Evolutionary conservation across 1,140 invertebrate species (phyloP), one percentile per base, ranked within the genome.

Genomic region (Bactericera cockerelli): DNA sequence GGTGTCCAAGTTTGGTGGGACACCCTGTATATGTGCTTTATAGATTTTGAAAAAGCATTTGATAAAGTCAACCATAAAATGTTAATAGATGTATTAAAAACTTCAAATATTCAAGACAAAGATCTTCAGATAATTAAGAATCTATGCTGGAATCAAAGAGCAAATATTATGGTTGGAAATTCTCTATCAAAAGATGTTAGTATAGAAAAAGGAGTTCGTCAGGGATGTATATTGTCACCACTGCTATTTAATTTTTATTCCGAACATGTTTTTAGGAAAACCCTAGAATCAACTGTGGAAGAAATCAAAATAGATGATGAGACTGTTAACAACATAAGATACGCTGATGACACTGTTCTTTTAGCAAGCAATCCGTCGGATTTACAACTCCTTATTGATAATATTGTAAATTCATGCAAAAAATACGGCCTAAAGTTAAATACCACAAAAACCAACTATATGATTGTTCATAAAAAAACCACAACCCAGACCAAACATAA

Each of bases 231-330:
- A 26, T 25, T 67, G 55, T 67, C 65, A 49, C 65, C 65, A n/a
- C 56, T 68, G 22, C 62, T 70, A 26, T 69, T 70, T 59, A 68
- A 70, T 58, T 22, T 70, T 25, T 70, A 70, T 59, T 61, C 59
- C 21, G 59, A 58, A 33, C 55, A 57, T 14, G 55, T 63, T 24
- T 63, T 63, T 56, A 60, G 21, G 22, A 49, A 59, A 54, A 49
- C 59, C 49, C 31, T 63, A 33, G 54, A 19, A 25, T 57, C 25
- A 49, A 60, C 24, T 39, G 54, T 53, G 59, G 54, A 55, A 56
- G 19, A 26, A 16, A 58, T 60, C 19, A 38, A 60, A 14, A 42
- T 57, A 26, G 57, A 31, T 16, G 42, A 55, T 26, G 57, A 64
- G 3, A 49, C n/a, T n/a, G 19, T 49, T 49, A 49, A 49, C 22